phyloP scores from a whole-genome alignment of 1,140 invertebrate species.

The Drosophila ficusphila region DNA sequence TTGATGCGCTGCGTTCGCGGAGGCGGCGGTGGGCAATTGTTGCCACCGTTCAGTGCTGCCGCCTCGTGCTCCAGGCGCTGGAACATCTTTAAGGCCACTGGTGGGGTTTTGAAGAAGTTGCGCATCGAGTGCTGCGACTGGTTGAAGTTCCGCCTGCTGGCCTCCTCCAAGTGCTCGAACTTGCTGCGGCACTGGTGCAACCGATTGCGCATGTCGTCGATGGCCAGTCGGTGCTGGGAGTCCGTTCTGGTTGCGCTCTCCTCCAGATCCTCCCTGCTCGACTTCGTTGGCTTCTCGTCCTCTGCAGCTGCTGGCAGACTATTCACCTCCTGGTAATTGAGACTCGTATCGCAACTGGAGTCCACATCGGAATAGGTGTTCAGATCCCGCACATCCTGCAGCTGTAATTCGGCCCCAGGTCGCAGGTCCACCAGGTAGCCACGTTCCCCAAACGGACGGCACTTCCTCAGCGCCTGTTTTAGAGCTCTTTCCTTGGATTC shows the following conservation, averaged over 20 bases:
- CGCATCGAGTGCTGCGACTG: constrained; percentile 75
- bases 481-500: constrained; percentile 72
- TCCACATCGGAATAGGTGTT: constrained; percentile 83
- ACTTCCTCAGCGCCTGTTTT: constrained; percentile 71
- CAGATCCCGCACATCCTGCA: constrained; percentile 78
- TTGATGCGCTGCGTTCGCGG: constrained; percentile 71
- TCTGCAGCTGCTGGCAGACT: background rate
- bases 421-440: constrained; percentile 78
- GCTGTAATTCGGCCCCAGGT: constrained; percentile 64
- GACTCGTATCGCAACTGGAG: constrained; percentile 81
- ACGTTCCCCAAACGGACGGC: constrained; percentile 74
- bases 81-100: constrained; percentile 77
- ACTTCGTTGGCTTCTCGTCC: background rate
- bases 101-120: constrained; percentile 78
- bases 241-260: background rate
- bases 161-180: constrained; percentile 76
- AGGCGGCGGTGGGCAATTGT: constrained; percentile 1
- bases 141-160: constrained; percentile 65
- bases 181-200: constrained; percentile 77
- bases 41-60: constrained; percentile 30
- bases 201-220: constrained; percentile 73
- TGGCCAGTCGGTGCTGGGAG: constrained; percentile 28
- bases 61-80: constrained; percentile 73
- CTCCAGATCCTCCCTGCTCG: background rate
- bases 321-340: constrained; percentile 80